phyloP scores from a whole-genome alignment of 2,888 invertebrate species.

The Euzophera pinguis region DNA sequence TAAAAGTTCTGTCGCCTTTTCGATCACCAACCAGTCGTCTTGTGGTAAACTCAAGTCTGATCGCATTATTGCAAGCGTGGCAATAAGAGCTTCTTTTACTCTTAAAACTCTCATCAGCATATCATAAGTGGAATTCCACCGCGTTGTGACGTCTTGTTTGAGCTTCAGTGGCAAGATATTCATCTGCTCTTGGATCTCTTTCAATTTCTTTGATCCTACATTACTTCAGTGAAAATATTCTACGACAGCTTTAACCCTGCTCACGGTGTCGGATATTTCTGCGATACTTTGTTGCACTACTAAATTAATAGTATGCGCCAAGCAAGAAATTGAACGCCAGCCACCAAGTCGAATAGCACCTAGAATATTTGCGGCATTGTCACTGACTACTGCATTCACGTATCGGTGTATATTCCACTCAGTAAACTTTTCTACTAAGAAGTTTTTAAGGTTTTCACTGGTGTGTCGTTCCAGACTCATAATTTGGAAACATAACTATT shows the following conservation, averaged over 20 bases:
- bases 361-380: constrained; percentile 16
- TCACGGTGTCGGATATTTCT: constrained; percentile 15
- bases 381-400: constrained; percentile 18
- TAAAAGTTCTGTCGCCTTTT: constrained; percentile 16
- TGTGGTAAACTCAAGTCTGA: constrained; percentile 16
- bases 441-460: constrained; percentile 10
- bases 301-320: constrained; percentile 25
- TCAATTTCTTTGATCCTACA: constrained; percentile 17
- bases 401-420: constrained; percentile 17
- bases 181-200: constrained; percentile 23
- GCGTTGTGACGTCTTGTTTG: constrained; percentile 26
- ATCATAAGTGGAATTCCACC: constrained; percentile 30
- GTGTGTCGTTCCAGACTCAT: constrained; percentile 20
- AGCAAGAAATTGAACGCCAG: constrained; percentile 23
- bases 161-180: constrained; percentile 21
- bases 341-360: constrained; percentile 17
- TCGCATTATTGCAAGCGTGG: constrained; percentile 24
- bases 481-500: too few relatives aligned
- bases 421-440: constrained; percentile 8
- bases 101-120: constrained; percentile 17
- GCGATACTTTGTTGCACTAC: constrained; percentile 18
- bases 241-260: constrained; percentile 16
- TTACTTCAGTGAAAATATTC: constrained; percentile 24
- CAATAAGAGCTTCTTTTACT: constrained; percentile 20
- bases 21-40: constrained; percentile 20